Conservation (phyloP, 2,113 vertebrate genomes). For the Upupa epops region DNA sequence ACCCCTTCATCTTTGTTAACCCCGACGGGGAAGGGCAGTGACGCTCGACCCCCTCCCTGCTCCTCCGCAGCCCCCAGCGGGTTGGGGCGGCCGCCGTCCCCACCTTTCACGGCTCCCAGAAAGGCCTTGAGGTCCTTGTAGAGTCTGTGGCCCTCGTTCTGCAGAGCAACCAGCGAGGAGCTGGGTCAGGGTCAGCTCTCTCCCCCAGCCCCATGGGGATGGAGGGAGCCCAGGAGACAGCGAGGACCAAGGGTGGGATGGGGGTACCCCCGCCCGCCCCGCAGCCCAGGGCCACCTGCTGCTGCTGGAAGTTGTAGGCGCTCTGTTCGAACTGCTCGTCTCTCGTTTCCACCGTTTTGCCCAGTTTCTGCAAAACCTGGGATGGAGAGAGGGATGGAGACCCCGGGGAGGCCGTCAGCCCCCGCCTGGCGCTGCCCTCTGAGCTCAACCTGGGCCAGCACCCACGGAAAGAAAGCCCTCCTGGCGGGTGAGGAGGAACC, state of each 20-base stretch:
- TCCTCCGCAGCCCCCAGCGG: accelerated
- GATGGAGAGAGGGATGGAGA: accelerated
- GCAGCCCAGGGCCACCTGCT: slow-evolving; percentile 80
- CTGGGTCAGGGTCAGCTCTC: neutral
- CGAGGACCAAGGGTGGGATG: accelerated
- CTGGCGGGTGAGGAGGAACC: accelerated
- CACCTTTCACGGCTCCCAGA: slow-evolving; percentile 87
- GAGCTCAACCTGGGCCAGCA: accelerated
- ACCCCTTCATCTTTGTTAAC: too few relatives aligned
- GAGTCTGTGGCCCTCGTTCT: slow-evolving; percentile 87
- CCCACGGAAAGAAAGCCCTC: accelerated
- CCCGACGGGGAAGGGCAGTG: too few relatives aligned
- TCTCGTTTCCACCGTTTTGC: slow-evolving; percentile 88
- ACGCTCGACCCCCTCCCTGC: neutral
- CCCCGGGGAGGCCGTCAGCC: too few relatives aligned
- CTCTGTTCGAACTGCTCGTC: slow-evolving; percentile 88
- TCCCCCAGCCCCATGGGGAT: accelerated
- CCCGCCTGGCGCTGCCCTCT: neutral
- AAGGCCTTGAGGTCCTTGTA: slow-evolving; percentile 90
- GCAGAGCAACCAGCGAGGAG: neutral
- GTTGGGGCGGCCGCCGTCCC: neutral
- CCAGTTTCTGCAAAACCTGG: slow-evolving; percentile 92
- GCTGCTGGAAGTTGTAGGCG: slow-evolving; percentile 81
- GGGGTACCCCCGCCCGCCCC: neutral
- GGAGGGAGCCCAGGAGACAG: neutral